These are phyloP conservation scores for Drosophila tanythrix DNA, from an alignment of 2,888 invertebrate species.

Conservation along the genomic window DNA sequence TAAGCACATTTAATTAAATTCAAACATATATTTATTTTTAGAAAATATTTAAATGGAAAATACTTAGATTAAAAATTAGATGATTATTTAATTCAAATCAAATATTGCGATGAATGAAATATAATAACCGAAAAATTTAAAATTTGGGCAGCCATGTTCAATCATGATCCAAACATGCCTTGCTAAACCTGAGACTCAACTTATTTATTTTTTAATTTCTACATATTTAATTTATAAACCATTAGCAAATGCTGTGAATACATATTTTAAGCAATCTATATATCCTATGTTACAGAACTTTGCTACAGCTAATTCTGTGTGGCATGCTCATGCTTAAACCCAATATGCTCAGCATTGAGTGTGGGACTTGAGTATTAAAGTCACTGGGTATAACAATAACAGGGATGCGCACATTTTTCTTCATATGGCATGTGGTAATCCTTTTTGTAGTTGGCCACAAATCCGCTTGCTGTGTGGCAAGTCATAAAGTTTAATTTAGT, in stretches of 20 bases:
- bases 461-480: slow-evolving; percentile 66
- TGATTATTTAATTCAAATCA: background rate
- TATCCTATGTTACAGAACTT: background rate
- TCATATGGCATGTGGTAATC: slow-evolving; percentile 75
- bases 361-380: slow-evolving; percentile 10
- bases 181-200: background rate
- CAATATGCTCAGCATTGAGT: background rate
- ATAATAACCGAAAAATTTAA: background rate
- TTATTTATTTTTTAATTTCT: background rate
- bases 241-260: background rate
- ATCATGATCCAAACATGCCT: background rate
- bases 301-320: background rate
- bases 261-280: background rate
- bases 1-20: too few relatives aligned
- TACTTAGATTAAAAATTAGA: too few relatives aligned
- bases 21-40: background rate
- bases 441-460: slow-evolving; percentile 75
- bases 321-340: background rate
- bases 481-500: slow-evolving; percentile 80
- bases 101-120: background rate
- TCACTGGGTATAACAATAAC: slow-evolving; percentile 48
- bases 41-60: background rate
- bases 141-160: background rate
- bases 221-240: fast-evolving
- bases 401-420: slow-evolving; percentile 68